Evolutionary conservation across 1,140 invertebrate genomes (phyloP).

Genomic region (Zaprionus kolodkinae): DNA sequence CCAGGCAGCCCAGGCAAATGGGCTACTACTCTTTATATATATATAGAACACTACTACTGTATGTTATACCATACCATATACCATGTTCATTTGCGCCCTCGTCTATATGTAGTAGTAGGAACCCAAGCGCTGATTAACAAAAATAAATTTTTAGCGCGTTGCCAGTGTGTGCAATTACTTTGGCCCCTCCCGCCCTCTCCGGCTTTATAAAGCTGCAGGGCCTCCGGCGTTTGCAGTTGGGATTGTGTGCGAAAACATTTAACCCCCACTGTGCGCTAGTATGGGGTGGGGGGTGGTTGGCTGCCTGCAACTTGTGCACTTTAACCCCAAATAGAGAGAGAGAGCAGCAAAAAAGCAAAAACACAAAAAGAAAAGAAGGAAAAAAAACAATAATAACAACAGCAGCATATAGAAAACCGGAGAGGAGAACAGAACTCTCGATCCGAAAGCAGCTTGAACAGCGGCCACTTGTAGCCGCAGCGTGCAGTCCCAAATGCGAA

Average conservation of each 20-base stretch:
- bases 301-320: constrained; percentile 53
- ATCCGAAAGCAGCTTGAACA: constrained; percentile 4
- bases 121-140: constrained; percentile 67
- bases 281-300: not conserved
- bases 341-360: not conserved
- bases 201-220: constrained; percentile 58
- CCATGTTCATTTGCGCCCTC: not conserved
- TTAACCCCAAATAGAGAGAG: constrained; percentile 63
- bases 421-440: constrained; percentile 15
- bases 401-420: not conserved
- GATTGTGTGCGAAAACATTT: constrained; percentile 61
- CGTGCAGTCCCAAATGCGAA: constrained; percentile 53
- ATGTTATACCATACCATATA: not conserved
- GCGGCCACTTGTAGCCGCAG: constrained; percentile 74
- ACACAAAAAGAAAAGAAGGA: not conserved
- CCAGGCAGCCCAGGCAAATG: not conserved
- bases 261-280: constrained; percentile 35
- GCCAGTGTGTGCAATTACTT: constrained; percentile 59
- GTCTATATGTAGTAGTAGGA: constrained; percentile 10
- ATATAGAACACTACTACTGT: too few species aligned
- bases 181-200: constrained; percentile 21
- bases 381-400: not conserved
- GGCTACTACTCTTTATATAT: not conserved
- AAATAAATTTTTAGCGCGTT: constrained; percentile 66
- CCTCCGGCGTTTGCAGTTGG: constrained; percentile 29